These are phyloP conservation scores for Andrena trimmerana DNA, from an alignment of 2,888 invertebrate genomes.

Conservation along the genomic window DNA sequence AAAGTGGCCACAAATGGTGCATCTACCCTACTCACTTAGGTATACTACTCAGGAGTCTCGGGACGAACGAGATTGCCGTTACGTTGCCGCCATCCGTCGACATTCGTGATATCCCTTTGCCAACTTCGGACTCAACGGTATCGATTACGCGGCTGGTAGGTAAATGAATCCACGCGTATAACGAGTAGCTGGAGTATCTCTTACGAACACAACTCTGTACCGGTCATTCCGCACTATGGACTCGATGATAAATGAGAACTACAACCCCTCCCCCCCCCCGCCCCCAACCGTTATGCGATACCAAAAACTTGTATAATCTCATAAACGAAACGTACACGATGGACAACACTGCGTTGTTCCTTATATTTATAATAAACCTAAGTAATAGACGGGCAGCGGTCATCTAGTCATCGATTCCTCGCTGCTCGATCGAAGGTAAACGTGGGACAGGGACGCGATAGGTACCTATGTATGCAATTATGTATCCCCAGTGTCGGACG, in stretches of 20 bases:
- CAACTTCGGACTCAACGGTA: constrained; percentile 70
- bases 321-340: background rate
- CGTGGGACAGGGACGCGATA: no score
- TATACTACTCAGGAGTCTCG: background rate
- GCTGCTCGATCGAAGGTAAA: no score
- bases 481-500: background rate
- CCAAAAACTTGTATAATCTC: background rate
- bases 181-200: constrained; percentile 76
- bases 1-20: no score
- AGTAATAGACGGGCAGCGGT: no score
- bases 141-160: constrained; percentile 79
- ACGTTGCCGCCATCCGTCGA: constrained; percentile 9
- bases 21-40: no score
- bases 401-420: no score
- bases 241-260: background rate
- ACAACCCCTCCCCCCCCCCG: no score
- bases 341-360: no score
- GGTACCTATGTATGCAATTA: no score
- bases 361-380: no score
- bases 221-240: constrained; percentile 43
- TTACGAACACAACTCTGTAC: constrained; percentile 67
- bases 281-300: background rate
- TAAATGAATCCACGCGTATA: constrained; percentile 70
- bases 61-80: background rate
- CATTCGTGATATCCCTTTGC: constrained; percentile 8